Evolutionary conservation across 2,888 invertebrate genomes (phyloP), one percentile per base, ranked within the genome.

Genomic region (Mechanitis messenoides): DNA sequence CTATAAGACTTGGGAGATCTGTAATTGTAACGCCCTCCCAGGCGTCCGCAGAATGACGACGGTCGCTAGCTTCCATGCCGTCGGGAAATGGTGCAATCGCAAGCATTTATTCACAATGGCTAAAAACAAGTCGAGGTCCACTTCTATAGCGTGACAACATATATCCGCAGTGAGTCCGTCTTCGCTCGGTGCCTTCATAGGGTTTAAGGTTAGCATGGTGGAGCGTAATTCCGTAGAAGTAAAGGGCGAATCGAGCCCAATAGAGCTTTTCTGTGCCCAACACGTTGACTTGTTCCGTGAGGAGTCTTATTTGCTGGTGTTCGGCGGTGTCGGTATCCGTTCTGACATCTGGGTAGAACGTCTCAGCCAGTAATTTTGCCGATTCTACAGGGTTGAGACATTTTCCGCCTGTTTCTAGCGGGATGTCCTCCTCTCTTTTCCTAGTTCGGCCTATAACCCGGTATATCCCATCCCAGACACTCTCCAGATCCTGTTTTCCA

Each of bases 391-490:
- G 46, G 11, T 38, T 20, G 20, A 28, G 42, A 6, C 7, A 28
- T 1, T 28, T 35, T 33, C 31, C 45, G 1, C 9, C 45, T n/a
- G 3, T n/a, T n/a, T n/a, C 45, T 3, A 45, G 45, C 3, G n/a
- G 3, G 12, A n/a, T 3, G 9, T 45, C 45, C 9, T 45, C 45
- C 12, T n/a, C 12, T 11, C n/a, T 1, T 1, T 50, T 50, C 12
- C 38, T n/a, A 7, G 56, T 33, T 3, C n/a, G 53, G 12, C 63
- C 47, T 1, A 68, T 60, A 3, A 65, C 62, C 5, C 60, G 62
- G 56, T 67, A 67, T 2, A 63, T 64, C 2, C 65, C 68, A 6
- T 70, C 67, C 71, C 68, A 68, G 6, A 66, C 28, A 2, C 59
- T 50, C 31, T 71, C 69, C 28, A 47, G 55, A 0, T 65, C 61